phyloP scores from a whole-genome alignment of 2,113 vertebrate genomes.

The Engystomops pustulosus region DNA sequence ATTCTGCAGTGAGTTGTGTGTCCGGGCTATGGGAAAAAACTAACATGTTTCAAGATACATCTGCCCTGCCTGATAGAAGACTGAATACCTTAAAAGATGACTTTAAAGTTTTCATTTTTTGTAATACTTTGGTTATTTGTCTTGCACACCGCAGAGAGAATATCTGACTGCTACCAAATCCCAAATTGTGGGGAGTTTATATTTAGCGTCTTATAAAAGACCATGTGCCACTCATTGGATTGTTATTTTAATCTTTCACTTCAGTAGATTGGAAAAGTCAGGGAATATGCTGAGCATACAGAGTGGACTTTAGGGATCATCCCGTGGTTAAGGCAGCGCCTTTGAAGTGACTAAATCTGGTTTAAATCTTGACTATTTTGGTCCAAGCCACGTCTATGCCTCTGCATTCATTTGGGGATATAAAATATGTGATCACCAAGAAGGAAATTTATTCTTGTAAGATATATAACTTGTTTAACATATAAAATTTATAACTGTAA shows the following conservation, averaged over 20 bases:
- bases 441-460: neutral
- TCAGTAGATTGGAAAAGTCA: neutral
- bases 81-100: neutral
- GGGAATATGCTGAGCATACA: slow-evolving; percentile 35
- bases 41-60: neutral
- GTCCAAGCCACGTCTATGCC: slow-evolving; percentile 22
- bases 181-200: neutral
- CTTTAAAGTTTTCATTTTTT: neutral
- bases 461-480: no score
- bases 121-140: neutral
- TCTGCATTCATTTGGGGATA: neutral
- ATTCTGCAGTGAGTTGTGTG: no score
- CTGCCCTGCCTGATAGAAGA: neutral
- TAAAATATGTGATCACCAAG: neutral
- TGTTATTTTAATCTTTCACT: slow-evolving; percentile 22
- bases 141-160: neutral
- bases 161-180: neutral
- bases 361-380: slow-evolving; percentile 27
- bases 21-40: no score
- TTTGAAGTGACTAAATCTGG: slow-evolving; percentile 33
- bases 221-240: slow-evolving; percentile 35
- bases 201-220: neutral
- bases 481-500: no score
- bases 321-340: neutral
- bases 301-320: neutral